Evolutionary conservation across 2,797 vertebrate species (phyloP), one percentile per base, ranked within the genome.

Genomic region (Pitangus sulphuratus): DNA sequence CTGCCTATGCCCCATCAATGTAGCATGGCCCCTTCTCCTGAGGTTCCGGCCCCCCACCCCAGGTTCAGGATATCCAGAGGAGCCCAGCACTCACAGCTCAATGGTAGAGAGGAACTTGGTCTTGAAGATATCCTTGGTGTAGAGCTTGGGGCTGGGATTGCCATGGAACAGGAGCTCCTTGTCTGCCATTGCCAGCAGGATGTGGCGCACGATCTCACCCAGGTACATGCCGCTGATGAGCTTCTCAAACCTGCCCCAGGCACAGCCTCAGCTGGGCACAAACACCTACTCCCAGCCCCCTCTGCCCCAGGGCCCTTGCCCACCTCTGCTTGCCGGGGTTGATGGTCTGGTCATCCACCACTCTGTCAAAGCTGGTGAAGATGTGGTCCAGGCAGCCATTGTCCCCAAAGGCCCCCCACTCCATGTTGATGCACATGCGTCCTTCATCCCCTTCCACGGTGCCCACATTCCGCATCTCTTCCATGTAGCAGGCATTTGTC

Each of bases 161-260:
- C 98, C 97, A 2, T 54, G 68, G 89, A 98, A 98, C 61, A 98
- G 87, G 53, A 98, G 72, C 3, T 90, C 62, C 42, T 82, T 94
- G 20, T 95, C 86, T 31, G 93, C 95, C 91, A 98, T 85, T 2
- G 84, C 87, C 89, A 98, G 18, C 17, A 98, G 97, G 88, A 98
- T 70, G 33, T 98, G 86, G 31, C 98, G 97, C 70, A 98, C 98
- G 0, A 98, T 98, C 97, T 98, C 98, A 0, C 98, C 98, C 77
- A 98, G 91, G 82, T 98, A 98, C 98, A 98, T 98, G 57, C 98
- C 98, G 0, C 98, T 98, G 95, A 98, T 98, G 87, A 98, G 97
- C 94, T 98, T 98, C 96, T 98, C 98, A 15, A 97, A 98, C 92
- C 98, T 98, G 84, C 21, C 21, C 69, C 2, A 12, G 56, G 61